Base-by-base conservation (phyloP, 2,797 vertebrate species). In the Pseudomugil gertrudae region DNA sequence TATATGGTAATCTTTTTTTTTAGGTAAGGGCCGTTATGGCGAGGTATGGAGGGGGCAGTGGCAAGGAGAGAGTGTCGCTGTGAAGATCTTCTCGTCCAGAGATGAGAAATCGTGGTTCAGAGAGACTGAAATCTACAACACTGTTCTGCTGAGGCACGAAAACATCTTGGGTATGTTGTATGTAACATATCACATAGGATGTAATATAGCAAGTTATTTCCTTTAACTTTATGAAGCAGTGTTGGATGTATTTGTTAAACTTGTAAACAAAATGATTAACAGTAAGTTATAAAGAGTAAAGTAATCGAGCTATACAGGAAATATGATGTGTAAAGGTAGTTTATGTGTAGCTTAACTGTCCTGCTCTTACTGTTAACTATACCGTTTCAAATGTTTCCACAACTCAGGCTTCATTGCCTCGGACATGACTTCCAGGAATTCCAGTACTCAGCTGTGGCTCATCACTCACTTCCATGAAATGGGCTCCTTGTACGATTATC, bases 101-200 rank as follows among this genome's bases (percentile, higher is more conserved):
- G 98, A 99, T 53, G 98, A 99, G 80, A 99, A 98, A 83, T 99
- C 98, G 30, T 99, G 98, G 98, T 99, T 99, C 93, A 92, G 98
- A 87, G 98, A 99, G 90, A 99, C 98, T 0, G 98, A 99, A 80
- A 88, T 99, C 85, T 99, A 99, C 92, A 99, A 99, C 93, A 99
- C 98, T 0, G 98, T 99, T 36, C 94, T 99, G 86, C 93, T 99
- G 80, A 93, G 98, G 66, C 97, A 99, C 0, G 96, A 99, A 80
- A 99, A 99, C 76, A 98, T 99, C 69, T 89, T 99, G 63, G 98
- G 98, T 99, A 79, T 1, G 90, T 81, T 23, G 8, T 11, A 14
- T 24, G 33, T 32, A 17, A 30, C 15, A 26, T 47, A 21, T 21
- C 3, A 21, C n/a, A 47, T n/a, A 47, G 1, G 43, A 3, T 47